Conservation (phyloP, 2,888 invertebrate species). For the Protophormia terraenovae region DNA sequence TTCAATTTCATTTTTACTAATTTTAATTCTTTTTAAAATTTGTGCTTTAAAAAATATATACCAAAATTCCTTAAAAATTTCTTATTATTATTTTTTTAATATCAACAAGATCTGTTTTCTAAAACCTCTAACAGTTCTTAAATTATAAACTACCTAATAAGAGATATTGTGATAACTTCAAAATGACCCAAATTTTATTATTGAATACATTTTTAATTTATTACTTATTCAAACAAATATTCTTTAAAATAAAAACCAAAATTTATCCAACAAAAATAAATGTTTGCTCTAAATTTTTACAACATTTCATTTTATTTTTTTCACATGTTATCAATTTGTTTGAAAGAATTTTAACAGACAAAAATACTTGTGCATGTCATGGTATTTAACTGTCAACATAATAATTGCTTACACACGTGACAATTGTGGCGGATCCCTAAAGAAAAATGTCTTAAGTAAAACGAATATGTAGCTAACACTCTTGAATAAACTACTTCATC, state of each 20-base stretch:
- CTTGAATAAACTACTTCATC: neutral
- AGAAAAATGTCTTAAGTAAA: neutral
- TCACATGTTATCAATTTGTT: slow-evolving; percentile 4
- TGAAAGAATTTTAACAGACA: slow-evolving; percentile 11
- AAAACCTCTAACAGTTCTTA: no score
- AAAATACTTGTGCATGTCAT: slow-evolving; percentile 41
- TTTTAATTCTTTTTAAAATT: no score
- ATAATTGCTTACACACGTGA: slow-evolving; percentile 64
- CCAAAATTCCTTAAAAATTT: no score
- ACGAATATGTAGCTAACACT: neutral
- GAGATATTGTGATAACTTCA: no score
- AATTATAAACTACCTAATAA: no score
- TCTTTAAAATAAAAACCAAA: neutral
- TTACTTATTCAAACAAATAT: neutral
- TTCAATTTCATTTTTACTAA: no score
- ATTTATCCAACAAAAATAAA: neutral
- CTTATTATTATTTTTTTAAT: no score
- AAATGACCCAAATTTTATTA: no score
- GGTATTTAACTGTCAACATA: slow-evolving; percentile 52
- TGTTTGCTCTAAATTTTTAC: neutral
- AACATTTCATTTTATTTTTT: slow-evolving; percentile 4
- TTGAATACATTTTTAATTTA: neutral
- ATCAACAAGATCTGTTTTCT: no score
- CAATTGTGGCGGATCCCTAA: slow-evolving; percentile 18
- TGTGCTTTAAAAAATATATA: no score